These are phyloP conservation scores for Napeogenes inachia DNA, from an alignment of 2,888 invertebrate genomes.

Conservation along the genomic window DNA sequence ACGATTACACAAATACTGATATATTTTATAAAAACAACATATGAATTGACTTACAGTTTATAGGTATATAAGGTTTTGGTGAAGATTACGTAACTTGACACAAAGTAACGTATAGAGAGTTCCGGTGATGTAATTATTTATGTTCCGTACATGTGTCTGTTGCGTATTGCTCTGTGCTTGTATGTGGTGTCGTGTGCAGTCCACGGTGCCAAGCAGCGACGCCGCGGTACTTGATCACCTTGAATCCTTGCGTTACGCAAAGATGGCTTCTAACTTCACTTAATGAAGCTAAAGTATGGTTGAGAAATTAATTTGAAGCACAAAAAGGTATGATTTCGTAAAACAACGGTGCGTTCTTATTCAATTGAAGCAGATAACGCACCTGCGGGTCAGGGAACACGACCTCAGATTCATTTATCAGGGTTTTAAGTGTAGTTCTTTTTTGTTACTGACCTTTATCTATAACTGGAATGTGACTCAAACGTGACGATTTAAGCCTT, in stretches of 20 bases:
- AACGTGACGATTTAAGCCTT: too few relatives aligned
- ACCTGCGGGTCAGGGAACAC: slow-evolving; percentile 6
- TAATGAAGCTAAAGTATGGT: slow-evolving; percentile 33
- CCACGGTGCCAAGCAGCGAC: slow-evolving; percentile 34
- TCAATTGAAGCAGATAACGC: slow-evolving; percentile 12
- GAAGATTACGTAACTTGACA: background rate
- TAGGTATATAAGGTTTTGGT: background rate
- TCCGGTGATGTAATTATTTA: slow-evolving; percentile 6
- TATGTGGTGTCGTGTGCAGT: slow-evolving; percentile 27
- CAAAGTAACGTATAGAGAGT: background rate
- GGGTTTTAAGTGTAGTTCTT: too few relatives aligned
- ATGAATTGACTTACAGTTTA: background rate
- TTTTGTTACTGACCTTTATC: too few relatives aligned
- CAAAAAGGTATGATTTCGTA: slow-evolving; percentile 33
- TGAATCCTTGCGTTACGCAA: slow-evolving; percentile 57
- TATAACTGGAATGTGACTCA: too few relatives aligned
- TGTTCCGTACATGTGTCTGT: background rate
- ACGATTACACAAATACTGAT: slow-evolving; percentile 2
- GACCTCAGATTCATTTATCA: too few relatives aligned
- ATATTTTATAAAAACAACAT: too few relatives aligned
- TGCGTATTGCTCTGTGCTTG: slow-evolving; percentile 1
- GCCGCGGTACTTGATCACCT: slow-evolving; percentile 64
- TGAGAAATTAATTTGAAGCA: slow-evolving; percentile 30
- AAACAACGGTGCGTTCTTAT: slow-evolving; percentile 17
- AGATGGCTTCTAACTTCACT: slow-evolving; percentile 41